Conservation (phyloP, 2,888 invertebrate species). For the Morpho helenor region DNA sequence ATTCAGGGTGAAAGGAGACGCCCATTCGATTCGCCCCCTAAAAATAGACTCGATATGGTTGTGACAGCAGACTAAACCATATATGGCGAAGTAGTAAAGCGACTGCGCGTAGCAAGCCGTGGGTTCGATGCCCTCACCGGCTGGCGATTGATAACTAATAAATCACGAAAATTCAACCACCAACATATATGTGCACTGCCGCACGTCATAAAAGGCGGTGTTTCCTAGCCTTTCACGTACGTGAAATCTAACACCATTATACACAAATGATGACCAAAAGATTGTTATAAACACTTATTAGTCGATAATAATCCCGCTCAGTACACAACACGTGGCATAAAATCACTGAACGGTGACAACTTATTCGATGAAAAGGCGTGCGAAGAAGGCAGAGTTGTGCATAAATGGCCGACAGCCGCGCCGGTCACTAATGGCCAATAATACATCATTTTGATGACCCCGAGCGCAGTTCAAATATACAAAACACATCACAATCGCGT, state of each 20-base stretch:
- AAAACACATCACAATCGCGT: constrained; percentile 50
- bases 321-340: constrained; percentile 75
- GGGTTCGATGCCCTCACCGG: constrained; percentile 69
- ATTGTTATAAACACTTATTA: constrained; percentile 9
- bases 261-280: constrained; percentile 22
- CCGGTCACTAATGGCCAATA: constrained; percentile 61
- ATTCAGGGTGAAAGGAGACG: constrained; percentile 33
- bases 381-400: constrained; percentile 66
- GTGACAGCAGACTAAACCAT: constrained; percentile 66
- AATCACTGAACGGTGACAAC: constrained; percentile 75
- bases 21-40: constrained; percentile 37
- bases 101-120: constrained; percentile 69
- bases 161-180: constrained; percentile 30
- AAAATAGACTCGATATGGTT: constrained; percentile 57
- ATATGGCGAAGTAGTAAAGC: constrained; percentile 71
- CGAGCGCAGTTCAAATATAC: constrained; percentile 37
- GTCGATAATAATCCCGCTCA: constrained; percentile 22
- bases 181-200: constrained; percentile 24
- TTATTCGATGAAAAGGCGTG: constrained; percentile 72
- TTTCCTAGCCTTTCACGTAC: constrained; percentile 64
- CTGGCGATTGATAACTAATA: constrained; percentile 42
- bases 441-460: constrained; percentile 40
- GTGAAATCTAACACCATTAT: constrained; percentile 73
- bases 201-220: constrained; percentile 72
- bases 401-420: constrained; percentile 71